Conservation (phyloP, 2,888 invertebrate genomes). For the Melipona bicolor region DNA sequence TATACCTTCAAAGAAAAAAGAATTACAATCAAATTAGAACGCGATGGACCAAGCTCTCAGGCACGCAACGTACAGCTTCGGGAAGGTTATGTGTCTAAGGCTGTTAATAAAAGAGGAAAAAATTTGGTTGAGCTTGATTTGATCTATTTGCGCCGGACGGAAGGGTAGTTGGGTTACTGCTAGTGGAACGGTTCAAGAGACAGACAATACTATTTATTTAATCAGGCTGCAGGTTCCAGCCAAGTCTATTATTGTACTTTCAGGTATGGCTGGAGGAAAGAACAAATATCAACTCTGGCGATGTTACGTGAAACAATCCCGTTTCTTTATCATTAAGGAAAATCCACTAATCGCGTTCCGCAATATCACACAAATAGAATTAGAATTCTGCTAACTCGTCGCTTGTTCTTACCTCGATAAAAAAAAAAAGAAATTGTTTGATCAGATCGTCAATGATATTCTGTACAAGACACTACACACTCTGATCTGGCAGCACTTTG, state of each 20-base stretch:
- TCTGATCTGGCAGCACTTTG: conserved; percentile 66
- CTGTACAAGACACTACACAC: conserved; percentile 67
- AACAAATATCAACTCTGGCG: conserved; percentile 57
- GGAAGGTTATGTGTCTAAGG: conserved; percentile 71
- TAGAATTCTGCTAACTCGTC: neutral
- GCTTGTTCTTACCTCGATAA: conserved; percentile 55
- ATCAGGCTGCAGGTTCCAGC: conserved; percentile 84
- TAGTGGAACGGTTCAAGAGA: conserved; percentile 74
- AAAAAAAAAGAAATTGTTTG: conserved; percentile 47
- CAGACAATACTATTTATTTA: conserved; percentile 81
- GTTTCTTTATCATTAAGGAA: neutral
- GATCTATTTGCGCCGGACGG: conserved; percentile 48
- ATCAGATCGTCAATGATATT: conserved; percentile 46
- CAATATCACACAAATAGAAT: neutral
- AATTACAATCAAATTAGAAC: conserved; percentile 16
- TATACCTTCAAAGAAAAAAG: neutral
- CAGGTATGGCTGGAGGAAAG: conserved; percentile 83
- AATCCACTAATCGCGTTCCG: neutral
- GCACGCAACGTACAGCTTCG: neutral
- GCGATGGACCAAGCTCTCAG: conserved; percentile 5
- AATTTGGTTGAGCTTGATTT: conserved; percentile 31
- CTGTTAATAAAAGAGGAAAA: conserved; percentile 48
- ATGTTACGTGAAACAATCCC: conserved; percentile 24
- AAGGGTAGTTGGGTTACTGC: conserved; percentile 62
- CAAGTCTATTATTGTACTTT: conserved; percentile 84